Base-by-base conservation (phyloP, 2,113 vertebrate genomes). In the Colius striatus region DNA sequence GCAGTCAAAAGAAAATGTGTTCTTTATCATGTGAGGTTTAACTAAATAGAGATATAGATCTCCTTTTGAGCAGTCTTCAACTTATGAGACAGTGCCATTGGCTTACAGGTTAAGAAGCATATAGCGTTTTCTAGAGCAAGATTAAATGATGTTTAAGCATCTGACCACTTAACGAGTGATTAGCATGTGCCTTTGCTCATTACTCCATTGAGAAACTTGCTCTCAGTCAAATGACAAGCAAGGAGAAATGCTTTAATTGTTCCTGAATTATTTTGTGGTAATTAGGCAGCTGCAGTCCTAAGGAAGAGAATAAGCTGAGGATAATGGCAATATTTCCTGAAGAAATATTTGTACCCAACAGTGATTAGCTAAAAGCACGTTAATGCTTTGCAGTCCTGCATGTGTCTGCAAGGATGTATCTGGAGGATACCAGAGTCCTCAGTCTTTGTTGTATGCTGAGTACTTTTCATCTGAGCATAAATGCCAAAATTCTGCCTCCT, bases 171-270 rank as follows among this genome's bases (percentile, higher is more conserved):
- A 94, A 91, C 84, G 53, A 54, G 68, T 77, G 66, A 85, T 95
- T 89, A 94, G 51, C 5, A 5, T 34, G 13, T 7, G 45, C 76
- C 45, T 88, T 96, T 85, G 54, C 92, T 92, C 92, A n/a, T 92
- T 95, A 72, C 17, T 84, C 67, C 30, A 16, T 94, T 87, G 83
- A 93, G 80, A 77, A 94, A 67, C 77, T 57, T 84, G 62, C 57
- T 96, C 83, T 90, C 80, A 89, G 82, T 90, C 84, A 80, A 94
- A 80, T 60, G 71, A 84, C 23, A 85, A 84, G 72, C 83, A 51
- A 7, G 90, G 71, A 93, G 90, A 76, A 83, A 95, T 58, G 34
- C 65, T 92, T 94, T 94, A 94, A 91, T 89, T 95, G 72, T 91
- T 93, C 62, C 76, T 77, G 76, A 89, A 92, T 95, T 89, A 85